Conservation (phyloP, 2,797 vertebrate genomes). For the Coregonus ussuriensis region DNA sequence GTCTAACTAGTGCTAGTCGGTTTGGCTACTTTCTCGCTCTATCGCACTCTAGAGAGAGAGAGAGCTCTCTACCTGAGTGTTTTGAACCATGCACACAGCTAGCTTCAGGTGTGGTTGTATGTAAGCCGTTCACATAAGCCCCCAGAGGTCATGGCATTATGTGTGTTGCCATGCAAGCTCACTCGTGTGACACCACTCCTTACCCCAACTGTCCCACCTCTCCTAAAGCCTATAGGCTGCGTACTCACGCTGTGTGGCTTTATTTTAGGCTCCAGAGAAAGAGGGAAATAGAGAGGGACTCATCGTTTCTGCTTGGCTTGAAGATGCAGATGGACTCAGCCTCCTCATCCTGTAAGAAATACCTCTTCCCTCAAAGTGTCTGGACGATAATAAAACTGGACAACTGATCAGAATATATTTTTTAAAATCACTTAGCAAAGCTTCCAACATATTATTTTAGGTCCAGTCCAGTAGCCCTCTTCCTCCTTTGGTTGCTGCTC, state of each 20-base stretch:
- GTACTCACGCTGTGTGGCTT: conserved; percentile 59
- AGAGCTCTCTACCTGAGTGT: not conserved
- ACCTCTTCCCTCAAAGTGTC: conserved; percentile 21
- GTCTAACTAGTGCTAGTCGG: too few relatives aligned
- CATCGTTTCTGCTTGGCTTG: not conserved
- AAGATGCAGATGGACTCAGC: conserved; percentile 24
- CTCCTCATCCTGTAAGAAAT: conserved; percentile 36
- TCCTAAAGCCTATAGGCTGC: conserved; percentile 65
- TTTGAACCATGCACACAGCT: conserved; percentile 19
- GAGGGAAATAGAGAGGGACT: conserved; percentile 4
- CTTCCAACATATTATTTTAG: conserved; percentile 29
- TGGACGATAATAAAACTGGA: conserved; percentile 31
- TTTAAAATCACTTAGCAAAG: conserved; percentile 21
- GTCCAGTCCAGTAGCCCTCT: conserved; percentile 23
- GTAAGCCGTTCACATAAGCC: not conserved
- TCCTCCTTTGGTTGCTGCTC: conserved; percentile 45
- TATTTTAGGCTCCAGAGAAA: conserved; percentile 53
- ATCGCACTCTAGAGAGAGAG: too few relatives aligned
- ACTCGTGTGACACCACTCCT: conserved; percentile 60
- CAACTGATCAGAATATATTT: conserved; percentile 20
- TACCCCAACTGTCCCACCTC: conserved; percentile 42
- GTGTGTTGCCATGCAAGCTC: conserved; percentile 20
- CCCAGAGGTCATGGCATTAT: conserved; percentile 10
- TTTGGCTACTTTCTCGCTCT: too few relatives aligned
- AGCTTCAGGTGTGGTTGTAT: conserved; percentile 16